Base-by-base conservation (phyloP, 2,113 vertebrate species). In the Ornithorhynchus anatinus region DNA sequence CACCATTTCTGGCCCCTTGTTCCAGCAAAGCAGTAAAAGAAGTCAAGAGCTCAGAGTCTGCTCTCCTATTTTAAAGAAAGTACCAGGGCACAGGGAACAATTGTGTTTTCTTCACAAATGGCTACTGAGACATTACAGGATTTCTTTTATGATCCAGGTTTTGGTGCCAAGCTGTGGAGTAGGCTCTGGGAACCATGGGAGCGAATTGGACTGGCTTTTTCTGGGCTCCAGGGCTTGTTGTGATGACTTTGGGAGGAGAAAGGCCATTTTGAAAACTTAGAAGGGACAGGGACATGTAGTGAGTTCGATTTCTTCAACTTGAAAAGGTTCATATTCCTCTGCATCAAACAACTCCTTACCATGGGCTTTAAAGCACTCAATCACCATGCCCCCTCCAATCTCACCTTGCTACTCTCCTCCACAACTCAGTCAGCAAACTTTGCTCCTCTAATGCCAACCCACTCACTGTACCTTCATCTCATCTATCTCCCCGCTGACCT, bases 1-100 rank as follows among this genome's bases (percentile, higher is more conserved):
- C 60, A 72, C 64, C 67, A 54, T 80, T 66, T 77, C 74, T 76
- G 78, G 70, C 15, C 45, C 23, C 37, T 64, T 48, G 68, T 79
- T 82, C 65, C 14, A 23, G 52, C 29, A 33, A 77, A 69, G 69
- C 67, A 42, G 76, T 72, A 72, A 72, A 69, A 19, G 37, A 22
- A 59, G 51, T 12, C 7, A 11, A 39, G 65, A 81, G 58, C 47
- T 0, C 10, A 68, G 62, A 73, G 68, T 72, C 64, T 38, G 76
- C 71, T 73, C 75, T 66, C 76, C 75, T 76, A 62, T 2, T 73
- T 61, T 52, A 74, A 77, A 82, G 77, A 4, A 19, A 73, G 63
- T 1, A 43, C 61, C 53, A 62, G 62, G 48, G 65, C 56, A 37
- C 67, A 54, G 58, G 50, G 61, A 50, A 19, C 22, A 11, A 69